phyloP scores from a whole-genome alignment of 30 jellyfish, hydroid and myxozoan species.

The Hydractinia echinata region DNA sequence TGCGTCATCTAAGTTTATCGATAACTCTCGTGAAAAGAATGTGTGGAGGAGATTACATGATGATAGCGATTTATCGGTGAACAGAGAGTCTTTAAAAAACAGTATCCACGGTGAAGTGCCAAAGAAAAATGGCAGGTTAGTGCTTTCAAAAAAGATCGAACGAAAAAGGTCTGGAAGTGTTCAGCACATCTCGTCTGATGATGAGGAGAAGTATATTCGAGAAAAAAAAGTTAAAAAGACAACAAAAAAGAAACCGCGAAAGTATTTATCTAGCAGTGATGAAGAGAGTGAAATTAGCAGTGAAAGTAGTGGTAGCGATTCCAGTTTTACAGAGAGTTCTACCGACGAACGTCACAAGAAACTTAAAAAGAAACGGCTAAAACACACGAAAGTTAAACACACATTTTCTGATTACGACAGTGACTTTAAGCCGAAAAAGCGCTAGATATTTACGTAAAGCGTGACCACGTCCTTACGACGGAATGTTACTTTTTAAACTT shows the following conservation, averaged over 20 bases:
- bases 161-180: neutral
- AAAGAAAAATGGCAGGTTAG: constrained; percentile 11
- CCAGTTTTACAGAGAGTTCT: constrained; percentile 37
- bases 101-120: constrained; percentile 11
- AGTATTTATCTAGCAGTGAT: neutral
- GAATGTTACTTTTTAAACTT: no score
- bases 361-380: constrained; percentile 16
- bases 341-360: constrained; percentile 22
- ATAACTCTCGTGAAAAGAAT: neutral
- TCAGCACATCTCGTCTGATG: neutral
- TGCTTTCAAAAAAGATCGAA: neutral
- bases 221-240: no score
- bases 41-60: neutral
- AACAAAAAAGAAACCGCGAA: no score
- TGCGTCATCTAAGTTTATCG: neutral
- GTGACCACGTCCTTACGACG: no score
- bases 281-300: neutral
- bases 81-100: constrained; percentile 1
- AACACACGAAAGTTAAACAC: constrained; percentile 4
- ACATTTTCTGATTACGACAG: constrained; percentile 42
- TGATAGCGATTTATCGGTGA: neutral
- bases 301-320: constrained; percentile 25
- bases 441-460: no score
- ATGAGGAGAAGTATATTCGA: no score
- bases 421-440: constrained; percentile 13